Conservation (phyloP, 2,888 invertebrate species). For the Zele albiditarsus region DNA sequence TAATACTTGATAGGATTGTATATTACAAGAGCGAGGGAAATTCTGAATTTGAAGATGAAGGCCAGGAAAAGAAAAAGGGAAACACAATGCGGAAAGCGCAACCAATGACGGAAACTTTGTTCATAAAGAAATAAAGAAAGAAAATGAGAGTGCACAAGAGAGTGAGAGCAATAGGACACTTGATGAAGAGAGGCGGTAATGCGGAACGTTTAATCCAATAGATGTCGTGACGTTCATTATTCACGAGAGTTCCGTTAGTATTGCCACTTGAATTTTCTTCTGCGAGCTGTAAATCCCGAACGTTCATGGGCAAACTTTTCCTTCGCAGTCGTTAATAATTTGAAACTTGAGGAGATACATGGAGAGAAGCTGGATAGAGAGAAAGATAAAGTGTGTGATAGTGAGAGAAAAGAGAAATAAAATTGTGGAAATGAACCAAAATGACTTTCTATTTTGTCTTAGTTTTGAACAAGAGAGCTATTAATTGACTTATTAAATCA, state of each 20-base stretch:
- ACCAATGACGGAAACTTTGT: conserved; percentile 15
- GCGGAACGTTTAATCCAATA: conserved; percentile 58
- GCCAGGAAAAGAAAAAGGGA: neutral
- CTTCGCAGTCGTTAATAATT: conserved; percentile 31
- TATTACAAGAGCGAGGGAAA: neutral
- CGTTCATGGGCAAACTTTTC: conserved; percentile 49
- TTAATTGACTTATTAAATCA: neutral
- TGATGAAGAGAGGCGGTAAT: conserved; percentile 49
- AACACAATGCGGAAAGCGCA: conserved; percentile 13
- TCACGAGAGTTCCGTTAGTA: conserved; percentile 59
- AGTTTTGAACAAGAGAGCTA: neutral
- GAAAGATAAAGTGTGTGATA: neutral
- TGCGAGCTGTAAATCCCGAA: conserved; percentile 50
- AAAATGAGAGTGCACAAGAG: conserved; percentile 11
- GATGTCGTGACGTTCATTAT: conserved; percentile 59
- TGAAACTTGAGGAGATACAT: conserved; percentile 20
- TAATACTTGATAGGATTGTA: conserved; percentile 20
- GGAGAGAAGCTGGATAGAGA: neutral
- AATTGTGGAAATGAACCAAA: neutral
- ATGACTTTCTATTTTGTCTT: neutral
- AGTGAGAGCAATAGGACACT: conserved; percentile 41
- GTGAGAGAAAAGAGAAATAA: neutral
- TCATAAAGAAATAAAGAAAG: conserved; percentile 6
- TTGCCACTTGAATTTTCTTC: conserved; percentile 56
- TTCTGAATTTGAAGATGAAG: neutral